phyloP scores from a whole-genome alignment of 2,888 invertebrate genomes.

The Corbicula japonica region DNA sequence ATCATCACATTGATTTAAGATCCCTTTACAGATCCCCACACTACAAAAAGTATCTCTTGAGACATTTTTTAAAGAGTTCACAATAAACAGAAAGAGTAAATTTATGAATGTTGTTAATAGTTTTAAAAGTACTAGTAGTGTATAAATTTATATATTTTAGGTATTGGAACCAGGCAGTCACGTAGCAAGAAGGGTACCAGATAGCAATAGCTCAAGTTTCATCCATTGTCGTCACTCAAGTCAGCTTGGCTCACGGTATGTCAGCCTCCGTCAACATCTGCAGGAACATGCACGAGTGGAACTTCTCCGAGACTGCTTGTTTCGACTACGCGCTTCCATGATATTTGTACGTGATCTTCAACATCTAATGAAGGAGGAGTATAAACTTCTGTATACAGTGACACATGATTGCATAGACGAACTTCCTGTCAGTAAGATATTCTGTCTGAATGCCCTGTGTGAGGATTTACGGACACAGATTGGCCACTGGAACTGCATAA shows the following conservation, averaged over 20 bases:
- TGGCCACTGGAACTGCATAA: constrained; percentile 85
- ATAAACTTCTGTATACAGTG: constrained; percentile 79
- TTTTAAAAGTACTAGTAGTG: too few species aligned
- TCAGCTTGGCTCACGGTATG: constrained; percentile 79
- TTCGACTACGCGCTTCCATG: constrained; percentile 74
- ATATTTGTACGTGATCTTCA: constrained; percentile 82
- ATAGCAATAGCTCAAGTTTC: constrained; percentile 80
- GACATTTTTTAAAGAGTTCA: too few species aligned
- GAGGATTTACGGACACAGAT: constrained; percentile 84
- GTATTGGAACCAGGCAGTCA: constrained; percentile 83
- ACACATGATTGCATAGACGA: constrained; percentile 79
- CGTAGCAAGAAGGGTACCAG: constrained; percentile 79
- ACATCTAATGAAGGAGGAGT: constrained; percentile 79
- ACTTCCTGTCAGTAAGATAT: constrained; percentile 81
- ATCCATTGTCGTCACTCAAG: constrained; percentile 82
- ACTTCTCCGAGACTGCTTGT: constrained; percentile 81
- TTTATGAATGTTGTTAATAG: too few species aligned
- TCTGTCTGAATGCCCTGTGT: constrained; percentile 83
- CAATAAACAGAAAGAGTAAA: too few species aligned
- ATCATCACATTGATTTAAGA: too few species aligned
- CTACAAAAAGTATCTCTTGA: too few species aligned
- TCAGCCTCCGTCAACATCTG: constrained; percentile 77
- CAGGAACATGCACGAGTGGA: constrained; percentile 81
- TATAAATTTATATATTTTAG: too few species aligned
- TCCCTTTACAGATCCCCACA: too few species aligned